Evolutionary conservation across 2,888 invertebrate species (phyloP).

Genomic region (Trachelus tabidus): DNA sequence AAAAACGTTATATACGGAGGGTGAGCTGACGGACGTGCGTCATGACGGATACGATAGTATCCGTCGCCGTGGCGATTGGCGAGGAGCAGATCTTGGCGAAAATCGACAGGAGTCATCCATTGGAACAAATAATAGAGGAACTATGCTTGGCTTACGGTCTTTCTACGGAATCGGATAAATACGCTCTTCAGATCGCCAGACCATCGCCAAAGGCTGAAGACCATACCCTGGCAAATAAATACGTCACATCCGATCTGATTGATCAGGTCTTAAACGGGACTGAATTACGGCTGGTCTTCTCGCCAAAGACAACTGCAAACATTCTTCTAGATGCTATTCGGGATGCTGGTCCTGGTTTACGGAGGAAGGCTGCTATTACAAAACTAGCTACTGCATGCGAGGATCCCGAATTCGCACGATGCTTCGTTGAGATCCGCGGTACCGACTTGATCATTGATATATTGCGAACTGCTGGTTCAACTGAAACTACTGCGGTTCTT

Average conservation of each 20-base stretch:
- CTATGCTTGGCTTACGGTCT: slow-evolving; percentile 13
- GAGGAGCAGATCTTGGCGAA: slow-evolving; percentile 15
- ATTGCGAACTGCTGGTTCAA: slow-evolving; percentile 7
- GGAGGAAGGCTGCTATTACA: slow-evolving; percentile 9
- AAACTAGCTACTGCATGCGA: slow-evolving; percentile 18
- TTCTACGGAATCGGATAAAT: slow-evolving; percentile 6
- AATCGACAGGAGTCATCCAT: slow-evolving; percentile 16
- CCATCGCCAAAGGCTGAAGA: slow-evolving; percentile 18
- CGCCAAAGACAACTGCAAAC: slow-evolving; percentile 12
- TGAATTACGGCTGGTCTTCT: slow-evolving; percentile 18
- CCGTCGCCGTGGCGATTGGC: slow-evolving; percentile 20
- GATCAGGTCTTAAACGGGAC: slow-evolving; percentile 19
- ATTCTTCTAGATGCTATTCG: slow-evolving; percentile 17
- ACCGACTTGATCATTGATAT: slow-evolving; percentile 10
- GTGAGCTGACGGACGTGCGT: not conserved
- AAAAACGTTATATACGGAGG: not conserved
- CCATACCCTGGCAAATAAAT: slow-evolving; percentile 14
- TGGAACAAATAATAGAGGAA: slow-evolving; percentile 17
- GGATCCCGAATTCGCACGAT: slow-evolving; percentile 18
- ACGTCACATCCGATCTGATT: slow-evolving; percentile 17
- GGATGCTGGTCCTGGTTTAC: slow-evolving; percentile 4
- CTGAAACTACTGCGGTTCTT: slow-evolving; percentile 14
- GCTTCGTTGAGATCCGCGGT: slow-evolving; percentile 15
- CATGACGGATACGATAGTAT: slow-evolving; percentile 19
- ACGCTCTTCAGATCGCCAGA: slow-evolving; percentile 19